Percentiles rank a stretch among this genome's conserved stretches.
phyloP scores from a whole-genome alignment of 2,797 vertebrate genomes.

The Tauraco hartlaubi region DNA sequence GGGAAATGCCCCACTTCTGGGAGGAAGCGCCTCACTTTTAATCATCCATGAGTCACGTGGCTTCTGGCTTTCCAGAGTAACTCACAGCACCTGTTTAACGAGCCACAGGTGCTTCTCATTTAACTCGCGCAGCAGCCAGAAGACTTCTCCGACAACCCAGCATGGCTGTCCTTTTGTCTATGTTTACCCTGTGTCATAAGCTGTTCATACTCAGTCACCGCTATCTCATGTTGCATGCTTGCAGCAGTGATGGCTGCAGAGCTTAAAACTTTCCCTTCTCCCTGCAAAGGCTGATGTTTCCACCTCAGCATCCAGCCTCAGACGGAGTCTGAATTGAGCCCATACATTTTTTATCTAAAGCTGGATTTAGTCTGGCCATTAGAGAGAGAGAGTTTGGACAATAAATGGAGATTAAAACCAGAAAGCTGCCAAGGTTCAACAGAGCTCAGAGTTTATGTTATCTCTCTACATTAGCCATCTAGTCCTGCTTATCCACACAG shows the following conservation, averaged over 20 bases:
- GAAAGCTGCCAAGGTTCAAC: background rate
- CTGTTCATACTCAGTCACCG: fast-evolving
- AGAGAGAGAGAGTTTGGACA: slow-evolving; percentile 10
- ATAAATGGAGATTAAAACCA: slow-evolving; percentile 29
- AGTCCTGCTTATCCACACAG: background rate
- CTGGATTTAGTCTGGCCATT: background rate
- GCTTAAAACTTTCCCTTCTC: background rate
- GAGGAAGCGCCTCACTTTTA: no score
- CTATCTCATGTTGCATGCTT: fast-evolving
- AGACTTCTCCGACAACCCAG: no score
- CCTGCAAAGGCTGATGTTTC: background rate
- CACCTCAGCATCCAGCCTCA: background rate
- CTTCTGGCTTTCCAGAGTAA: no score
- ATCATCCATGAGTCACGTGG: no score
- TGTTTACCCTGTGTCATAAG: background rate
- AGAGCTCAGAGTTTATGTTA: background rate
- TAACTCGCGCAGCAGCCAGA: no score
- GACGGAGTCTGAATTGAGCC: background rate
- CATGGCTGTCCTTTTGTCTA: background rate
- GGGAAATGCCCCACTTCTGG: no score
- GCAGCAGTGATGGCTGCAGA: background rate
- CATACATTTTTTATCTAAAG: background rate
- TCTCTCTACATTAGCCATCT: background rate
- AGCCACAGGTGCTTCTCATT: no score
- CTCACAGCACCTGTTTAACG: no score